phyloP scores from a whole-genome alignment of 2,113 vertebrate species.

The Uria lomvia region DNA sequence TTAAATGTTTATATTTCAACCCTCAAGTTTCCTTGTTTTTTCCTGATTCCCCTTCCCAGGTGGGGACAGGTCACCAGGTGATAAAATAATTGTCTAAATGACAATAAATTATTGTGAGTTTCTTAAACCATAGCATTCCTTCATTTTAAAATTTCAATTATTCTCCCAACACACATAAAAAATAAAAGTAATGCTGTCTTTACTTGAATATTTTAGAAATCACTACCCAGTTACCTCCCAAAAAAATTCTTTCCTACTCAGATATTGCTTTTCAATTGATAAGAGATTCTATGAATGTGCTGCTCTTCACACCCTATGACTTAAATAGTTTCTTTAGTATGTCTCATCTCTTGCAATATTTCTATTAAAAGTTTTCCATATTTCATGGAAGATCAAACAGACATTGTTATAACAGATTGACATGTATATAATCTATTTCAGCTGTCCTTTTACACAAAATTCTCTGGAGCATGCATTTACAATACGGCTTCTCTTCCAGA shows the following conservation, averaged over 20 bases:
- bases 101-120: not conserved
- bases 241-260: not conserved
- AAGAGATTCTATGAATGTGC: not conserved
- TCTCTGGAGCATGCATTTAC: not conserved
- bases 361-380: not conserved
- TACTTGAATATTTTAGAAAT: not conserved
- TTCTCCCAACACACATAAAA: not conserved
- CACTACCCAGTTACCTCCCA: not conserved
- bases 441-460: slow-evolving; percentile 13
- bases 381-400: slow-evolving; percentile 27
- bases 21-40: not conserved
- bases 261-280: not conserved
- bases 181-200: not conserved
- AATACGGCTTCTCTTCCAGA: not conserved
- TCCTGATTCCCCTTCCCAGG: not conserved
- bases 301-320: not conserved
- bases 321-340: not conserved
- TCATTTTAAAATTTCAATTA: not conserved
- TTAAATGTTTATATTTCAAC: not conserved
- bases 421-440: not conserved
- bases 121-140: not conserved
- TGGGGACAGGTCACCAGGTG: not conserved
- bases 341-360: not conserved
- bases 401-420: not conserved
- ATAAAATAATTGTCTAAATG: not conserved